phyloP scores from a whole-genome alignment of 2,888 invertebrate species.

The Himalopsyche kuldschensis region DNA sequence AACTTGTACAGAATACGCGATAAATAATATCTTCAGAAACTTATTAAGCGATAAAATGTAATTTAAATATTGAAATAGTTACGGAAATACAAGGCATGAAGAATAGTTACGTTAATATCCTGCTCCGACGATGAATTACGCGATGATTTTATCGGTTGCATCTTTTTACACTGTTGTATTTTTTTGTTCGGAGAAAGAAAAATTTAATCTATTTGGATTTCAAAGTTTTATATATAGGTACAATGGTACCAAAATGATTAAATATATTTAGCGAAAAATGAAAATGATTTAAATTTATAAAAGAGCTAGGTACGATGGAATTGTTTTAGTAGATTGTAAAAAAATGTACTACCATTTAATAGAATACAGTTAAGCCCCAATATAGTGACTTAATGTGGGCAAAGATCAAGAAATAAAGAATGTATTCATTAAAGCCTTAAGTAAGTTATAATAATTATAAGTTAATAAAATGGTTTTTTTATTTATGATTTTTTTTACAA shows the following conservation, averaged over 20 bases:
- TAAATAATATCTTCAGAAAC: conserved; percentile 18
- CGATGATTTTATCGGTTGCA: conserved; percentile 10
- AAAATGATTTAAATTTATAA: too few species aligned
- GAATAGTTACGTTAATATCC: neutral
- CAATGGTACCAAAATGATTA: neutral
- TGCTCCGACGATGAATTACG: conserved; percentile 10
- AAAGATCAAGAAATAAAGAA: too few species aligned
- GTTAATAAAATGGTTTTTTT: too few species aligned
- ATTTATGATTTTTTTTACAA: too few species aligned
- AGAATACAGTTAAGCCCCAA: too few species aligned
- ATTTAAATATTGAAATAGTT: conserved; percentile 21
- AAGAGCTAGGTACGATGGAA: too few species aligned
- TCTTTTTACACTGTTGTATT: neutral
- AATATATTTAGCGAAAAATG: too few species aligned
- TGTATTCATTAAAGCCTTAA: too few species aligned
- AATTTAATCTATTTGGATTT: neutral
- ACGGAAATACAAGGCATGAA: neutral
- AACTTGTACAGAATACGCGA: conserved; percentile 8
- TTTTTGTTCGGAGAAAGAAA: neutral
- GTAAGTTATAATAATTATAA: too few species aligned
- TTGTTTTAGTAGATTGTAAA: too few species aligned
- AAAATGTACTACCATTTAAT: too few species aligned
- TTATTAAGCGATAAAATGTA: conserved; percentile 32
- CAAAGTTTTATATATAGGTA: neutral
- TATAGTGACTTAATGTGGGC: too few species aligned